A percentile compares a stretch with the other conserved stretches of the same genome.
These are phyloP conservation scores for Osedax fenrisi DNA, from an alignment of 2,888 invertebrate genomes.

Conservation along the genomic window DNA sequence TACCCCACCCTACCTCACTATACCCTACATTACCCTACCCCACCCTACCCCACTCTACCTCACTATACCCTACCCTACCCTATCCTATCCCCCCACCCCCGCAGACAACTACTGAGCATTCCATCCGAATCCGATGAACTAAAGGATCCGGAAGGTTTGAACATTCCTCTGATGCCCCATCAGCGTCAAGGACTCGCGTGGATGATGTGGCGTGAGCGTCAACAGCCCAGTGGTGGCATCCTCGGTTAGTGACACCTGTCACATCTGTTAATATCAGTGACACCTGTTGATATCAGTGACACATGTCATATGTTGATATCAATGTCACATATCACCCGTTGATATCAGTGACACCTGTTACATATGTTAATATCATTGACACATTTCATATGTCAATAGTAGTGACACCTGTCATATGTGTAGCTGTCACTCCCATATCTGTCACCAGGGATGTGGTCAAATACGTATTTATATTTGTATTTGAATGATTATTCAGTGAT, in stretches of 20 bases:
- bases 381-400: constrained; percentile 30
- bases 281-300: background rate
- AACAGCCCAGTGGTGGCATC: constrained; percentile 71
- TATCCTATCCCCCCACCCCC: background rate
- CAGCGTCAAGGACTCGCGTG: constrained; percentile 75
- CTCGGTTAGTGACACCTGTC: constrained; percentile 55
- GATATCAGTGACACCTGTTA: too few species aligned
- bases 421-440: too few species aligned
- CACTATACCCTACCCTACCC: background rate
- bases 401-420: too few species aligned
- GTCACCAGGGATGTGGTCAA: too few species aligned
- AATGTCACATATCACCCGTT: too few species aligned
- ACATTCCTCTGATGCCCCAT: constrained; percentile 65
- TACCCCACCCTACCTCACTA: background rate
- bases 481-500: too few species aligned
- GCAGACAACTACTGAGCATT: constrained; percentile 45
- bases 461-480: too few species aligned
- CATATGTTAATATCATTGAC: background rate
- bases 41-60: background rate
- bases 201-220: constrained; percentile 77
- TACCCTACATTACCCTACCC: background rate
- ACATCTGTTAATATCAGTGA: background rate
- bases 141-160: constrained; percentile 35
- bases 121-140: constrained; percentile 51
- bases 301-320: background rate